Percentiles rank a stretch among this genome's conserved stretches.
These are phyloP conservation scores for Lagria hirta DNA, from an alignment of 2,888 invertebrate genomes.

Conservation along the genomic window DNA sequence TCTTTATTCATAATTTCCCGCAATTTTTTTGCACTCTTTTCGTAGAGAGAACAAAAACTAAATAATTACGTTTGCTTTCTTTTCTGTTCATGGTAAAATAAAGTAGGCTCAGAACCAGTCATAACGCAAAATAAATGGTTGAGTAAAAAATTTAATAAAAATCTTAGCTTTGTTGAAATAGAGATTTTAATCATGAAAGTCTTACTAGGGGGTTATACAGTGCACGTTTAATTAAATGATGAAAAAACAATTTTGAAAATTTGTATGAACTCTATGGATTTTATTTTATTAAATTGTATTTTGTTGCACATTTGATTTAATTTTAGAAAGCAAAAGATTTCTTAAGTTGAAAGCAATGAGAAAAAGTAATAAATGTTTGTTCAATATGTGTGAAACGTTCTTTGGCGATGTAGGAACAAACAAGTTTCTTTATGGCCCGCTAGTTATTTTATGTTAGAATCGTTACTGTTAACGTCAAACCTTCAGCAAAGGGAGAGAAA, in stretches of 20 bases:
- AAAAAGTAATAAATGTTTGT: constrained; percentile 16
- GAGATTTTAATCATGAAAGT: constrained; percentile 8
- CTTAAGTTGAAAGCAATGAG: constrained; percentile 3
- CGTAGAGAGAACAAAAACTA: not conserved
- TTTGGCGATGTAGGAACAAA: constrained; percentile 15
- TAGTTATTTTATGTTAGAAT: constrained; percentile 25
- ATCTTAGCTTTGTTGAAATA: constrained; percentile 5
- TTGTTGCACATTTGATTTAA: too few species aligned
- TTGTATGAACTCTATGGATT: too few species aligned
- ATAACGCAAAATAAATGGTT: constrained; percentile 8
- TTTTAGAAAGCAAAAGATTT: not conserved
- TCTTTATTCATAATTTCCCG: too few species aligned
- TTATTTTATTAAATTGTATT: too few species aligned
- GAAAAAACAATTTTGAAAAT: constrained; percentile 5
- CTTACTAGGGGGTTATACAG: constrained; percentile 15
- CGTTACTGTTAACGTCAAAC: constrained; percentile 20
- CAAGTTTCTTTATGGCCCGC: constrained; percentile 16
- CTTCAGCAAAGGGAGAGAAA: constrained; percentile 16
- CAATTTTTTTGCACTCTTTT: too few species aligned
- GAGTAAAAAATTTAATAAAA: constrained; percentile 10
- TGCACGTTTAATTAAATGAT: constrained; percentile 16
- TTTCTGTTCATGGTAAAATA: constrained; percentile 2
- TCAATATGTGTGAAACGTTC: constrained; percentile 16
- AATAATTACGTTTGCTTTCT: constrained; percentile 8
- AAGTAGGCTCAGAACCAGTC: not conserved